Conservation (phyloP, 2,797 vertebrate species). For the Dromococcyx pavoninus region DNA sequence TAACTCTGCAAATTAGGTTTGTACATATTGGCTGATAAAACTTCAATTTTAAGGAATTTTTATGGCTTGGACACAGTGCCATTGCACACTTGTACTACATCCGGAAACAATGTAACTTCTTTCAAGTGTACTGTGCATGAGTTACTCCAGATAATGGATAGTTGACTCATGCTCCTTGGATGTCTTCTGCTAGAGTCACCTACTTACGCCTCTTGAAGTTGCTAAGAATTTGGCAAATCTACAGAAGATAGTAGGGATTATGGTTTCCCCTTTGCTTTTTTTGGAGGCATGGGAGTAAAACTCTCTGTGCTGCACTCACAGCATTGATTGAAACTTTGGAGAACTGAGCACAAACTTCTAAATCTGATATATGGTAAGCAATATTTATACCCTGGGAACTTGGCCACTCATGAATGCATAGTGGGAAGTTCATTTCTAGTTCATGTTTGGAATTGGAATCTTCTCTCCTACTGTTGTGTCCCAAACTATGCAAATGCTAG, state of each 20-base stretch:
- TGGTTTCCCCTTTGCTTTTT: background rate
- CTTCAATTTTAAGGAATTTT: background rate
- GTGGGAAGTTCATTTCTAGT: background rate
- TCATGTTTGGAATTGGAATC: background rate
- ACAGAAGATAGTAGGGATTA: background rate
- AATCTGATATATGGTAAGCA: background rate
- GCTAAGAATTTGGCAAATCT: background rate
- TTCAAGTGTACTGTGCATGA: background rate
- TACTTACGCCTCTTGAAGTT: background rate
- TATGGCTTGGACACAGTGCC: background rate
- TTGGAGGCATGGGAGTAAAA: background rate
- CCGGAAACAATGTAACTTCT: background rate
- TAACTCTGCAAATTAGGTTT: background rate
- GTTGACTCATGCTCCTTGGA: background rate
- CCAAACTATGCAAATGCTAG: background rate
- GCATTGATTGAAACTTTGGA: background rate
- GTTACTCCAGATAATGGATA: background rate
- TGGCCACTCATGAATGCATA: rapidly evolving
- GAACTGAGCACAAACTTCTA: background rate
- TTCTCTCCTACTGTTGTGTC: background rate
- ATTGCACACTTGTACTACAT: rapidly evolving
- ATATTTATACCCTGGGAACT: background rate
- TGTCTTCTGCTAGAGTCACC: background rate
- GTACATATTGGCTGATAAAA: background rate
- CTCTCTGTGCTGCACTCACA: background rate